Conservation (phyloP, 2,113 vertebrate species). For the Caretta caretta region DNA sequence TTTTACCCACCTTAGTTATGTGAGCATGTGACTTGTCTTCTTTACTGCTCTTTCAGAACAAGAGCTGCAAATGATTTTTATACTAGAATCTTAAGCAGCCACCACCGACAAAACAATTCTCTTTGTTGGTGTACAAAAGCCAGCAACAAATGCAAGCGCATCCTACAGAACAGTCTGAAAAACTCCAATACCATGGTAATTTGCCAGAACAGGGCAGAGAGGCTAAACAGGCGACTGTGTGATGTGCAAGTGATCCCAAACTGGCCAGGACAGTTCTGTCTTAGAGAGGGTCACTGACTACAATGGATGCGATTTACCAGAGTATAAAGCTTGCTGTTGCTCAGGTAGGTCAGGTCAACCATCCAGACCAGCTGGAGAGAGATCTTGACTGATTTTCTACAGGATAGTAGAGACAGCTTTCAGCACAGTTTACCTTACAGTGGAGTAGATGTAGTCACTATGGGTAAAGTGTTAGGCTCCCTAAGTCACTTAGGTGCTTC, state of each 20-base stretch:
- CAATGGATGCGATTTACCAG: not conserved
- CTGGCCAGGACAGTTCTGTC: not conserved
- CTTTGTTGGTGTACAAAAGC: not conserved
- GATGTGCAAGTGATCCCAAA: not conserved
- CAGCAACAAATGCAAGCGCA: not conserved
- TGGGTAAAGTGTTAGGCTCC: not conserved
- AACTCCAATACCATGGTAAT: not conserved
- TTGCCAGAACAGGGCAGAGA: not conserved
- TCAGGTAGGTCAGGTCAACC: not conserved
- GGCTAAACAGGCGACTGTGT: not conserved
- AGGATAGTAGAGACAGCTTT: not conserved
- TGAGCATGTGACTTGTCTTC: not conserved
- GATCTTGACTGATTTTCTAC: not conserved
- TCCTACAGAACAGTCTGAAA: not conserved
- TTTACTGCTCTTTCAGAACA: too few relatives aligned
- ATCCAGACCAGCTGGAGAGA: not conserved
- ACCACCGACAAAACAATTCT: not conserved
- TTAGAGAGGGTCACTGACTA: not conserved
- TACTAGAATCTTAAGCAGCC: not conserved
- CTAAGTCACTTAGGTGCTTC: too few relatives aligned
- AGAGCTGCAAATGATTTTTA: too few relatives aligned
- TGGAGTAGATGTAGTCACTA: not conserved
- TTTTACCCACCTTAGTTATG: not conserved
- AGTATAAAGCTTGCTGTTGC: not conserved
- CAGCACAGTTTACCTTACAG: not conserved